Conservation (phyloP, 2,888 invertebrate species). For the Rhamnusium bicolor region DNA sequence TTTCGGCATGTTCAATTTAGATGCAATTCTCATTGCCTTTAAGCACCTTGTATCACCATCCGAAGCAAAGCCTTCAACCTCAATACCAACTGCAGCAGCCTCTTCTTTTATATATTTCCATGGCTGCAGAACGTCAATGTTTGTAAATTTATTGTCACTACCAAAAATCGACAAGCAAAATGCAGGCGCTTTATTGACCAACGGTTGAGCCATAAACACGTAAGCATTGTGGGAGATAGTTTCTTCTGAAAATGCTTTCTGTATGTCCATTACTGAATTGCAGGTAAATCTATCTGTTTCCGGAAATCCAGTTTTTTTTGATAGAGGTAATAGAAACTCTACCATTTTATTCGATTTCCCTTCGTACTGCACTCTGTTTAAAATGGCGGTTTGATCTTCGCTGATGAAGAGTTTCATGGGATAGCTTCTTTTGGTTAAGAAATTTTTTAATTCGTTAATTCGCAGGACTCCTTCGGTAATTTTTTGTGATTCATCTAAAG, state of each 20-base stretch:
- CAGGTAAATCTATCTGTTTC: not conserved
- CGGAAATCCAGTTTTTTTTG: not conserved
- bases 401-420: not conserved
- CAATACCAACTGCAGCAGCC: slow-evolving; percentile 24
- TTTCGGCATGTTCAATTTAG: too few relatives aligned
- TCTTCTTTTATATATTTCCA: slow-evolving; percentile 25
- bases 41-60: slow-evolving; percentile 25
- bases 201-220: slow-evolving; percentile 44
- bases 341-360: slow-evolving; percentile 32
- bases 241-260: slow-evolving; percentile 21
- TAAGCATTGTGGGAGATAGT: slow-evolving; percentile 36
- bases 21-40: slow-evolving; percentile 35
- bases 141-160: slow-evolving; percentile 22
- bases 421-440: slow-evolving; percentile 4
- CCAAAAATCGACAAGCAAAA: slow-evolving; percentile 32
- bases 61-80: slow-evolving; percentile 36
- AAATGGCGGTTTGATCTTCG: slow-evolving; percentile 40
- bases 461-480: not conserved
- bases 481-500: not conserved
- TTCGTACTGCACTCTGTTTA: slow-evolving; percentile 24
- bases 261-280: slow-evolving; percentile 25
- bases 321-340: slow-evolving; percentile 31
- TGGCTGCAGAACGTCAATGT: slow-evolving; percentile 19
- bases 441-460: slow-evolving; percentile 4
- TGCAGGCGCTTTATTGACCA: slow-evolving; percentile 18